Conservation (phyloP, 2,113 vertebrate species). For the Melanerpes formicivorus region DNA sequence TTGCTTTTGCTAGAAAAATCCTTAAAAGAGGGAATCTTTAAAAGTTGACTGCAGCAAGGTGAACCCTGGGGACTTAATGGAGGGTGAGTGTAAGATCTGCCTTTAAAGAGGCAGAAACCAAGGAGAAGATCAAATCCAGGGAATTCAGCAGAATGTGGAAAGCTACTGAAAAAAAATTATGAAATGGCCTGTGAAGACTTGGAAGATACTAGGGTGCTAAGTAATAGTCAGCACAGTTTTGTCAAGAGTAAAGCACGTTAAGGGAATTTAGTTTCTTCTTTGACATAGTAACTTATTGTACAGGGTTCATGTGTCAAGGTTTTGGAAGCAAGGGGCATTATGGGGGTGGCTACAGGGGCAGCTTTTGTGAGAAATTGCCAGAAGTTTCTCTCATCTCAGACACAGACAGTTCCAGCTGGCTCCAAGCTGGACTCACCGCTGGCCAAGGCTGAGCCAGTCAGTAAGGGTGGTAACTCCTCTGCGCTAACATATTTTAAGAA, state of each 20-base stretch:
- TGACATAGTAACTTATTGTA: not conserved
- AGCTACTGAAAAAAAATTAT: not conserved
- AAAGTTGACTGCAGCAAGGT: not conserved
- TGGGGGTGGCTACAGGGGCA: not conserved
- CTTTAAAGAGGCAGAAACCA: not conserved
- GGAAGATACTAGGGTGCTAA: not conserved
- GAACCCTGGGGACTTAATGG: not conserved
- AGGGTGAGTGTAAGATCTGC: not conserved
- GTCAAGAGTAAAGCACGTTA: not conserved
- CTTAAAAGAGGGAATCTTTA: not conserved
- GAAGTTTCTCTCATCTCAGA: fast-evolving
- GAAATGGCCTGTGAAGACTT: not conserved
- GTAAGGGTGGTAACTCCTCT: fast-evolving
- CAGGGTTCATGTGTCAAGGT: not conserved
- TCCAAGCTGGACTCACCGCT: fast-evolving
- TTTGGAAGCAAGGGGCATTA: not conserved
- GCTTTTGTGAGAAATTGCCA: not conserved
- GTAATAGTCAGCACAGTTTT: not conserved
- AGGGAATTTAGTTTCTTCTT: not conserved
- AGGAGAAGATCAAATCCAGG: not conserved
- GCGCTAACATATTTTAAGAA: not conserved
- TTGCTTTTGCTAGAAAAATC: not conserved
- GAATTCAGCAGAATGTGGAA: not conserved
- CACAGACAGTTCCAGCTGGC: not conserved
- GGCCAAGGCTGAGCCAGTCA: not conserved